A percentile compares a stretch with the other conserved stretches of the same genome.
These are phyloP conservation scores for Harpagifer antarcticus DNA, from an alignment of 2,797 vertebrate genomes.

Conservation along the genomic window DNA sequence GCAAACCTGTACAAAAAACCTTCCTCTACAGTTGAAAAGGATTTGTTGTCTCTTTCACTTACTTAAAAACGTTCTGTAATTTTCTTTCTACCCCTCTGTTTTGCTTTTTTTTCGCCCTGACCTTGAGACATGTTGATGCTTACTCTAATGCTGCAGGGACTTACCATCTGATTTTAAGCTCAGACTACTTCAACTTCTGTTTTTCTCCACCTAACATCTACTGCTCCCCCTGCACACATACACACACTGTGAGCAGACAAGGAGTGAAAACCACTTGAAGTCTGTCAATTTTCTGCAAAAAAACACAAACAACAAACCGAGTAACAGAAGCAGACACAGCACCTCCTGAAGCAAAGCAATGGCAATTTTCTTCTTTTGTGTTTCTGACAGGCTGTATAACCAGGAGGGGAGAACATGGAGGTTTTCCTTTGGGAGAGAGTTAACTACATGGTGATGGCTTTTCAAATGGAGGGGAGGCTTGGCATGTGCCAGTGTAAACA, in stretches of 20 bases:
- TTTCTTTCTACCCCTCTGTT: constrained; percentile 18
- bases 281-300: constrained; percentile 60
- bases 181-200: constrained; percentile 38
- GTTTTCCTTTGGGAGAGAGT: constrained; percentile 72
- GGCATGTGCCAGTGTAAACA: constrained; percentile 80
- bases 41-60: constrained; percentile 23
- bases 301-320: constrained; percentile 52
- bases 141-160: constrained; percentile 42
- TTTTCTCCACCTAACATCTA: constrained; percentile 23
- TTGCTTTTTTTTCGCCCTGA: constrained; percentile 6
- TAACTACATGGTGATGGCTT: constrained; percentile 75
- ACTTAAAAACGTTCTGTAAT: constrained; percentile 23
- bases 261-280: constrained; percentile 46
- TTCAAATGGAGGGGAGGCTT: constrained; percentile 71
- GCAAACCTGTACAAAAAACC: constrained; percentile 28
- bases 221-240: constrained; percentile 26
- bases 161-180: constrained; percentile 69
- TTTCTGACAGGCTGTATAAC: constrained; percentile 67
- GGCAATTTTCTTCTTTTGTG: constrained; percentile 73
- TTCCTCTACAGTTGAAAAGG: constrained; percentile 26
- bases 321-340: constrained; percentile 57
- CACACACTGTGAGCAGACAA: constrained; percentile 16
- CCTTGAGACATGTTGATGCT: constrained; percentile 42
- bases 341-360: constrained; percentile 68
- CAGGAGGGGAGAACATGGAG: constrained; percentile 54